These are phyloP conservation scores for Chloroceryle aenea DNA, from an alignment of 2,113 vertebrate genomes.

Conservation along the genomic window DNA sequence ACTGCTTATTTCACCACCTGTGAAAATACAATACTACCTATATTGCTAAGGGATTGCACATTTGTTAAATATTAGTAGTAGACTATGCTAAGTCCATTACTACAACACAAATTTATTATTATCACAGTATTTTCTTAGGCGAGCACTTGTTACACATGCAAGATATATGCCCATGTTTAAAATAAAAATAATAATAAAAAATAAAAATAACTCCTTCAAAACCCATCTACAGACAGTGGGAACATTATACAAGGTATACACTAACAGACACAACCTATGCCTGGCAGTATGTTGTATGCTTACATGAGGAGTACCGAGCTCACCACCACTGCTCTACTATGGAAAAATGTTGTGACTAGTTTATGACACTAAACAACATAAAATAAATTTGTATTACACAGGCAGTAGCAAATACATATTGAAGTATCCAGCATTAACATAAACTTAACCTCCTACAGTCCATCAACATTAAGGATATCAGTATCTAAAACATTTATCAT, in stretches of 20 bases:
- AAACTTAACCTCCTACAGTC: background rate
- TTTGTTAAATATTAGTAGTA: background rate
- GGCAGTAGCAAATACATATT: background rate
- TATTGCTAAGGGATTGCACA: too few species aligned
- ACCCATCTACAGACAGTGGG: background rate
- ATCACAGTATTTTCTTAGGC: background rate
- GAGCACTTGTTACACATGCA: background rate
- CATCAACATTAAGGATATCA: fast-evolving
- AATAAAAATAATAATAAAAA: background rate
- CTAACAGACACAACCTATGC: background rate
- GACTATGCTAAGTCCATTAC: background rate
- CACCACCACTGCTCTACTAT: background rate
- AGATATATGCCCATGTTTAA: background rate
- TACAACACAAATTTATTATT: background rate
- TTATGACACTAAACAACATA: background rate
- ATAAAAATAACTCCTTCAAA: background rate
- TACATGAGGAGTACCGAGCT: background rate
- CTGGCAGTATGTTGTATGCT: background rate
- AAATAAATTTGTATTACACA: background rate
- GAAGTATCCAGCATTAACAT: background rate
- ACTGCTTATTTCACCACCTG: background rate
- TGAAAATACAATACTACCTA: background rate
- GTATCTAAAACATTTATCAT: background rate
- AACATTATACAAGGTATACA: background rate
- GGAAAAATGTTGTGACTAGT: background rate